Percentiles rank a stretch among this genome's conserved stretches.
Conservation (phyloP, 2,113 vertebrate species). For the Ptyas mucosa region DNA sequence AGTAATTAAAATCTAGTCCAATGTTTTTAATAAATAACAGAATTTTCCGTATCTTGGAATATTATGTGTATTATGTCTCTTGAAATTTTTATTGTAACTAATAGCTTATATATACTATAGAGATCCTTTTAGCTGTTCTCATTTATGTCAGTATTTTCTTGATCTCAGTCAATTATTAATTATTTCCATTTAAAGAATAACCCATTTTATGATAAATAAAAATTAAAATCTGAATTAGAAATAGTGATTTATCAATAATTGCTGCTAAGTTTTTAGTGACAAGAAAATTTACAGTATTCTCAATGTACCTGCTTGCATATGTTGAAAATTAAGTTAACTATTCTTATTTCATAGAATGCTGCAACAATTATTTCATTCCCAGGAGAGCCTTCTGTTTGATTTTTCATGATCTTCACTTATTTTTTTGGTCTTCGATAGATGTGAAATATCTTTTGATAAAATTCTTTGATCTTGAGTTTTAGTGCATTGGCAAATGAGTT, state of each 20-base stretch:
- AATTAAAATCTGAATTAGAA: slow-evolving; percentile 41
- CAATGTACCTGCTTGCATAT: neutral
- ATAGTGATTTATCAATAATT: slow-evolving; percentile 61
- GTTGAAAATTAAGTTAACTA: slow-evolving; percentile 15
- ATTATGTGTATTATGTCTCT: neutral
- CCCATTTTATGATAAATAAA: slow-evolving; percentile 53
- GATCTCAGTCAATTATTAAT: slow-evolving; percentile 21
- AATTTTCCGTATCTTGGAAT: slow-evolving; percentile 6
- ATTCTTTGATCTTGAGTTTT: neutral
- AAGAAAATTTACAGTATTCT: slow-evolving; percentile 19
- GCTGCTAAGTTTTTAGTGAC: slow-evolving; percentile 61
- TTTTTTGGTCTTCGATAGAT: neutral
- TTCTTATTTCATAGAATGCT: neutral
- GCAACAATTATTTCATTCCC: neutral
- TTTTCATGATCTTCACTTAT: neutral
- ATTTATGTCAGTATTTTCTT: slow-evolving; percentile 5
- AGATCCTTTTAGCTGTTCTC: neutral
- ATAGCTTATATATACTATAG: neutral
- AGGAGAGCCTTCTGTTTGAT: neutral
- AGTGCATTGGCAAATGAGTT: neutral
- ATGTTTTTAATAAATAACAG: neutral
- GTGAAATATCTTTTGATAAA: neutral
- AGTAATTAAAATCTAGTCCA: neutral
- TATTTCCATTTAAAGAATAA: slow-evolving; percentile 36
- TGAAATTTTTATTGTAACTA: slow-evolving; percentile 16